Evolutionary conservation across 2,888 invertebrate species (phyloP).

Genomic region (Pinctada fucata): DNA sequence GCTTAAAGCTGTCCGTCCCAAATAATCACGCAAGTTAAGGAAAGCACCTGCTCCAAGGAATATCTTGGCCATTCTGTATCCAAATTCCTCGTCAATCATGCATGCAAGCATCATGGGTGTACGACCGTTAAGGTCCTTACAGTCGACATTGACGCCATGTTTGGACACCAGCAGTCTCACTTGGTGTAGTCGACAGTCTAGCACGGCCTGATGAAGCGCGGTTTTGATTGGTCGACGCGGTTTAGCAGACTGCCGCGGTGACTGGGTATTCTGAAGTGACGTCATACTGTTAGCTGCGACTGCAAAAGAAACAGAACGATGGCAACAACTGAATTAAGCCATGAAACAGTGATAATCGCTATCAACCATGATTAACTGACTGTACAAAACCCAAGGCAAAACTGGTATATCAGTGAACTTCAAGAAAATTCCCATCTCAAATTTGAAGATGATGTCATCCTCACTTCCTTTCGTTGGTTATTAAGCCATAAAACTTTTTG

Average conservation of each 20-base stretch:
- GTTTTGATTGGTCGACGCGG: conserved; percentile 70
- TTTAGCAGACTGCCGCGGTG: conserved; percentile 37
- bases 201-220: conserved; percentile 74
- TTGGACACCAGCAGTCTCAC: conserved; percentile 71
- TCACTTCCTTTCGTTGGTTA: no score
- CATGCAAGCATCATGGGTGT: conserved; percentile 74
- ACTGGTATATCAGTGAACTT: no score
- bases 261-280: conserved; percentile 38
- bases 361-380: no score
- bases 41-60: conserved; percentile 67
- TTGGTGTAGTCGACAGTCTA: conserved; percentile 73
- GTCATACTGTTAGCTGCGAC: not conserved
- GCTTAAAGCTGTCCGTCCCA: conserved; percentile 71
- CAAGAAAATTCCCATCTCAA: no score
- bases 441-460: no score
- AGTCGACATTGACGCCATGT: conserved; percentile 70
- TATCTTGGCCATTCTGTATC: conserved; percentile 69
- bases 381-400: no score
- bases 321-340: no score
- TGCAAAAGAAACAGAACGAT: not conserved
- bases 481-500: no score
- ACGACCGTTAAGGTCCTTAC: conserved; percentile 70
- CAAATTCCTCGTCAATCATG: conserved; percentile 68
- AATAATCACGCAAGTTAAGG: conserved; percentile 65
- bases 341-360: no score